Base-by-base conservation (phyloP, 2,797 vertebrate genomes). In the Australoheros facetus region DNA sequence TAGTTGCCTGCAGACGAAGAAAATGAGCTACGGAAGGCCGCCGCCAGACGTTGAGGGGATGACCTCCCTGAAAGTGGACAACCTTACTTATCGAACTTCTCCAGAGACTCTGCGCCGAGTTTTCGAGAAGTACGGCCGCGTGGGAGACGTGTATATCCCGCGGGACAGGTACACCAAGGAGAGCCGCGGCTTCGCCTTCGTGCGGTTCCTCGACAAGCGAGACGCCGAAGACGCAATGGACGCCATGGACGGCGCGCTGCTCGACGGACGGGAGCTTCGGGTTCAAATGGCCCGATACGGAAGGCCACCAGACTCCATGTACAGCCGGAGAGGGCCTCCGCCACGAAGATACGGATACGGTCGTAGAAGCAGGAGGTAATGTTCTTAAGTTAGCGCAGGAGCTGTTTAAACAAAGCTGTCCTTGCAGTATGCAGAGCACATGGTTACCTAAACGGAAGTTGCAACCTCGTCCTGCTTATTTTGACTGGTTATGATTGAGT, bases 281-380 rank as follows among this genome's bases (percentile, higher is more conserved):
- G 98, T 99, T 76, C 98, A 99, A 93, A 98, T 99, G 98, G 98
- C 98, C 73, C 97, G 98, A 2, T 99, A 99, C 75, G 97, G 98
- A 51, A 95, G 98, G 0, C 98, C 98, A 0, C 97, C 98, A 0
- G 98, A 99, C 85, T 98, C 98, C 0, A 97, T 97, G 92, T 96
- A 98, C 84, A 96, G 97, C 86, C 1, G 97, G 87, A 34, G 96
- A 95, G 97, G 97, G 0, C 96, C 95, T 8, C 94, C 97, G 4
- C 96, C 96, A 5, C 94, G 96, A n/a, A 90, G 96, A 71, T 95
- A 96, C 45, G 92, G 91, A 48, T 92, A 89, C 3, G 92, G 71
- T 17, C 42, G 94, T 85, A 85, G 87, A 56, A 92, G 82, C 72
- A 85, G 88, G 70, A 91, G 89, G 87, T 90, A 85, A 48, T 32